Conservation (phyloP, 2,888 invertebrate genomes). For the Nysson spinosus region DNA sequence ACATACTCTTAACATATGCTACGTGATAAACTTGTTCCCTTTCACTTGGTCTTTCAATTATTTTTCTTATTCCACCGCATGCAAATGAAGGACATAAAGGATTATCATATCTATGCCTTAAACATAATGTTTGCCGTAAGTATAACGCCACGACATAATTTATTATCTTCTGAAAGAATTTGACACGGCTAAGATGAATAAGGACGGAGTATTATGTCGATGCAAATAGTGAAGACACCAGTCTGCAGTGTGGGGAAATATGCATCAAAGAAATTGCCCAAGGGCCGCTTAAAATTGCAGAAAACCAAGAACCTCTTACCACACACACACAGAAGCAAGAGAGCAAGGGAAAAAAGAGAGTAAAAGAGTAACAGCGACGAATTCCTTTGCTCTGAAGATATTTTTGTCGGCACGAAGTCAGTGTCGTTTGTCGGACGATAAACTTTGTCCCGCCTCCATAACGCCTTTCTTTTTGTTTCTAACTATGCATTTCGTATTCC, state of each 20-base stretch:
- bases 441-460: conserved; percentile 27
- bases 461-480: conserved; percentile 13
- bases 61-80: no score
- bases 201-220: not conserved
- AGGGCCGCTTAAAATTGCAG: conserved; percentile 40
- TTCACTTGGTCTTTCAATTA: no score
- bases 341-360: conserved; percentile 3
- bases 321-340: conserved; percentile 13
- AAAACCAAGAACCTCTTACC: conserved; percentile 25
- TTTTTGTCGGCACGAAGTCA: conserved; percentile 43
- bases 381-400: conserved; percentile 51
- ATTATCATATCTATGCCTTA: no score
- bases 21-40: conserved; percentile 22
- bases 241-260: conserved; percentile 25
- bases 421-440: conserved; percentile 52
- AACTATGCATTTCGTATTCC: conserved; percentile 21
- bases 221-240: not conserved
- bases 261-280: conserved; percentile 37
- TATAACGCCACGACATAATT: no score
- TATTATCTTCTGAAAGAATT: no score
- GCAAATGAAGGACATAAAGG: no score
- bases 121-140: no score
- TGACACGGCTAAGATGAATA: no score
- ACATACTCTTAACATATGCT: conserved; percentile 16
- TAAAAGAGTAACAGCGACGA: conserved; percentile 22